Conservation (phyloP, 2,113 vertebrate species). For the Oxygymnocypris stewartii region DNA sequence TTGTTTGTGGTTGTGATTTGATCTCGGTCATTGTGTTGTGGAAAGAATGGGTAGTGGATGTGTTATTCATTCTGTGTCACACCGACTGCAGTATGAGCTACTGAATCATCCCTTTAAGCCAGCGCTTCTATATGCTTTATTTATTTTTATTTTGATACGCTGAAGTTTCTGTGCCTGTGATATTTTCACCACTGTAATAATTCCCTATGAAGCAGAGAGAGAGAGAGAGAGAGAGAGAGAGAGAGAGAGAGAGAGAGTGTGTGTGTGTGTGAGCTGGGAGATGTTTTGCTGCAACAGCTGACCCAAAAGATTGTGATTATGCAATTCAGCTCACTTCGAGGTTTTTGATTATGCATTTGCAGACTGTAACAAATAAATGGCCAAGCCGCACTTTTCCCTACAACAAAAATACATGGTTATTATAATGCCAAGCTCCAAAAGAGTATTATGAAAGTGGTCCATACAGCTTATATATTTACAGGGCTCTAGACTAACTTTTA, state of each 20-base stretch:
- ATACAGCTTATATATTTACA: neutral
- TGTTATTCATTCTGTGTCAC: slow-evolving; percentile 14
- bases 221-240: slow-evolving; percentile 9
- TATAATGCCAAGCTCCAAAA: neutral
- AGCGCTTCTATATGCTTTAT: neutral
- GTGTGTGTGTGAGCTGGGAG: neutral
- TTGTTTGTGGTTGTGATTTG: slow-evolving; percentile 25
- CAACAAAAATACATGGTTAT: neutral
- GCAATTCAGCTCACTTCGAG: neutral
- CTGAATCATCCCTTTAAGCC: slow-evolving; percentile 1
- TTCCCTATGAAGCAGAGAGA: slow-evolving; percentile 2
- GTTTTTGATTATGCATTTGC: neutral
- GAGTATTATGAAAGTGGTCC: neutral
- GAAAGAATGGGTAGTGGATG: slow-evolving; percentile 16
- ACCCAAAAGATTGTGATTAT: neutral
- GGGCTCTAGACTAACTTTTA: too few species aligned
- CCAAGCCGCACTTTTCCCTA: neutral
- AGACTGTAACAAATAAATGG: neutral
- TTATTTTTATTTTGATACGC: neutral
- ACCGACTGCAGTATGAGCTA: neutral
- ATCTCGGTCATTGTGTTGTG: slow-evolving; percentile 23
- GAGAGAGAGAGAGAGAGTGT: too few species aligned
- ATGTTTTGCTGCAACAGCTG: neutral
- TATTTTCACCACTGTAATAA: slow-evolving; percentile 1
- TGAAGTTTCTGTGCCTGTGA: neutral